phyloP scores from a whole-genome alignment of 2,888 invertebrate species.

The Ochropleura leucogaster region DNA sequence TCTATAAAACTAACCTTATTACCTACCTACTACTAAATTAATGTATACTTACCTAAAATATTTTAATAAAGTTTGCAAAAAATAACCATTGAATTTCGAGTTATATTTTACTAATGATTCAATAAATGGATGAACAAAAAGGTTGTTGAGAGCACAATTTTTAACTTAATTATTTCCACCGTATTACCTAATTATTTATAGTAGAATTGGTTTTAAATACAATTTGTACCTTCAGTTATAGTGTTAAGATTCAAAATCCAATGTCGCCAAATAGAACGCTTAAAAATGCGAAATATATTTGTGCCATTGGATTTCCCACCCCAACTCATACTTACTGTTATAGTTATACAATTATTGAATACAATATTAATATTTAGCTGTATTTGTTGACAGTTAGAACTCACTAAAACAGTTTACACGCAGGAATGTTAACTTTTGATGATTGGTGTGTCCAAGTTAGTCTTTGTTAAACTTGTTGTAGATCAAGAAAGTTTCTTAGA shows the following conservation, averaged over 20 bases:
- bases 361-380: constrained; percentile 31
- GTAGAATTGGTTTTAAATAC: constrained; percentile 35
- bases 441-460: neutral
- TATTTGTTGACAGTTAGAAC: constrained; percentile 25
- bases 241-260: constrained; percentile 45
- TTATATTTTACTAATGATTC: constrained; percentile 2
- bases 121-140: constrained; percentile 25
- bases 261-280: constrained; percentile 4
- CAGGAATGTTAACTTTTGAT: constrained; percentile 27
- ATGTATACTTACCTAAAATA: neutral
- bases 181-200: constrained; percentile 21
- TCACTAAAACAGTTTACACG: constrained; percentile 50
- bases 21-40: neutral
- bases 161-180: constrained; percentile 31
- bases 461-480: constrained; percentile 22
- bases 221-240: constrained; percentile 46
- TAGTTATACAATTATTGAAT: constrained; percentile 27
- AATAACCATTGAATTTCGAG: neutral
- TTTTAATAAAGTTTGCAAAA: neutral
- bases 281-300: neutral
- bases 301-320: constrained; percentile 34
- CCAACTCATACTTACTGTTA: constrained; percentile 31
- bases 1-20: constrained; percentile 6
- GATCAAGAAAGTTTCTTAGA: neutral
- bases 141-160: constrained; percentile 23